These are phyloP conservation scores for Podarcis raffonei DNA, from an alignment of 2,113 vertebrate species.

Conservation along the genomic window DNA sequence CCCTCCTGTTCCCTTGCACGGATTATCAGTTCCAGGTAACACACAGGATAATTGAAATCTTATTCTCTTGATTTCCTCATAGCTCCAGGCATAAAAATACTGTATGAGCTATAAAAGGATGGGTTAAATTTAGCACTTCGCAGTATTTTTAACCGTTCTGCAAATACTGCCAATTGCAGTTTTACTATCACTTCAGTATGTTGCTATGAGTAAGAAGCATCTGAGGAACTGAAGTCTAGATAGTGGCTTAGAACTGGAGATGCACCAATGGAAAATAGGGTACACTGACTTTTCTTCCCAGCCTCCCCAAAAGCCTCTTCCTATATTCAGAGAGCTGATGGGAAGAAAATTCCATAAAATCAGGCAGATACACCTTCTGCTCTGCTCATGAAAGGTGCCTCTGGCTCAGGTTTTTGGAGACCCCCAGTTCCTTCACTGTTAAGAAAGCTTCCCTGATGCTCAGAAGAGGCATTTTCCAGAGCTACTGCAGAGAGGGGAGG, in stretches of 20 bases:
- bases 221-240: not conserved
- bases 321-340: too few species aligned
- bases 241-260: not conserved
- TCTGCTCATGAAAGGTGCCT: too few species aligned
- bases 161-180: not conserved
- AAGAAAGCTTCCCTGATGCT: too few species aligned
- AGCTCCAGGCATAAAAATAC: not conserved
- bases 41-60: not conserved
- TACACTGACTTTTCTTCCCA: too few species aligned
- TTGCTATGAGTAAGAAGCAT: not conserved
- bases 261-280: too few species aligned
- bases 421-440: too few species aligned
- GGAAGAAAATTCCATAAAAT: too few species aligned
- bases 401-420: too few species aligned
- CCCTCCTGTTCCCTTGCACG: not conserved
- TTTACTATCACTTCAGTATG: not conserved
- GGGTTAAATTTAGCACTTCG: not conserved
- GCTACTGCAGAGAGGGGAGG: too few species aligned
- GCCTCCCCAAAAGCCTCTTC: too few species aligned
- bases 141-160: not conserved
- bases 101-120: accelerated
- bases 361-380: too few species aligned
- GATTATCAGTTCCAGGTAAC: not conserved
- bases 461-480: too few species aligned
- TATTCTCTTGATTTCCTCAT: not conserved